These are phyloP conservation scores for Hylomyscus alleni DNA, from an alignment of 2,797 vertebrate species.

Conservation along the genomic window DNA sequence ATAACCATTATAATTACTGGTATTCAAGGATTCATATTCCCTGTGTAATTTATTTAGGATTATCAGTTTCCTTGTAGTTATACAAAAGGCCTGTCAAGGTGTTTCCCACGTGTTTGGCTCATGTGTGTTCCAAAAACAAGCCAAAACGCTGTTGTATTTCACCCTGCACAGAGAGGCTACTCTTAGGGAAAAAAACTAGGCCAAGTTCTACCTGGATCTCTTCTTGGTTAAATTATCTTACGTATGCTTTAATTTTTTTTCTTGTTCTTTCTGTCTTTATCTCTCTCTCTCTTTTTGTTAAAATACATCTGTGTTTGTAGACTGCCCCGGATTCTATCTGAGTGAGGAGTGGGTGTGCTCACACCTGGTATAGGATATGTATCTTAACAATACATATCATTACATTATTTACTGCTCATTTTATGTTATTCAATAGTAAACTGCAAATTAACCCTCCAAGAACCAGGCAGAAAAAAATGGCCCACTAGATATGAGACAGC, in stretches of 20 bases:
- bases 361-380: slow-evolving; percentile 96
- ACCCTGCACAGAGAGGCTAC: slow-evolving; percentile 87
- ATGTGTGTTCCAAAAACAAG: slow-evolving; percentile 92
- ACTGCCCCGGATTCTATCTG: slow-evolving; percentile 93
- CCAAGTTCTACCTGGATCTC: slow-evolving; percentile 93
- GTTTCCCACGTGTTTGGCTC: slow-evolving; percentile 93
- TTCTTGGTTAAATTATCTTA: slow-evolving; percentile 94
- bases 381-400: slow-evolving; percentile 97
- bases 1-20: slow-evolving; percentile 99
- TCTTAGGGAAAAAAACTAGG: slow-evolving; percentile 88
- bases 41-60: slow-evolving; percentile 95
- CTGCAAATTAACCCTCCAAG: slow-evolving; percentile 90
- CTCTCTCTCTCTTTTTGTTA: slow-evolving; percentile 92
- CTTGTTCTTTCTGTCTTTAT: slow-evolving; percentile 88
- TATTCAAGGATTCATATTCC: slow-evolving; percentile 98
- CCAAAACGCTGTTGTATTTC: slow-evolving; percentile 91
- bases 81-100: slow-evolving; percentile 94
- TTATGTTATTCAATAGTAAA: slow-evolving; percentile 92
- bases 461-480: slow-evolving; percentile 77
- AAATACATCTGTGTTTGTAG: slow-evolving; percentile 98
- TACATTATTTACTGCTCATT: slow-evolving; percentile 94
- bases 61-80: slow-evolving; percentile 97
- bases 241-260: slow-evolving; percentile 91
- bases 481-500: slow-evolving; percentile 72
- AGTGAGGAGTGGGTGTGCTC: slow-evolving; percentile 94